Base-by-base conservation (phyloP, 2,888 invertebrate species). In the Crepidodera aurea region DNA sequence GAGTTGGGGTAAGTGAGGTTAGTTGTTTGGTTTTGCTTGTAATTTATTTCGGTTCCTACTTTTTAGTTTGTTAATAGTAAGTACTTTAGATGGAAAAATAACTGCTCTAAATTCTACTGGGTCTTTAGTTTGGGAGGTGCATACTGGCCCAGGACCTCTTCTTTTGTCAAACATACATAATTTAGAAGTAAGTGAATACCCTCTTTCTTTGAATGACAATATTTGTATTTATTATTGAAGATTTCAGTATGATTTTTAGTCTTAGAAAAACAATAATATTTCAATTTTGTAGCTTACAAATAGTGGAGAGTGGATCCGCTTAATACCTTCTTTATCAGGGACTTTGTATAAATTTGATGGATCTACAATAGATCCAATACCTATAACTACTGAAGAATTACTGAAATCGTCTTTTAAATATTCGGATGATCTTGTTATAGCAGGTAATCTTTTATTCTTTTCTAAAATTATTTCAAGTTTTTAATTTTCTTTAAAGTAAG, bases 271-370 rank as follows among this genome's bases (percentile, higher is more conserved):
- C 27, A 27, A 27, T 27, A 27, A 27, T 27, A 27, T 27, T 27
- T 27, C 4, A 27, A 27, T 22, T 6, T 22, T 22, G 22, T 75
- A 92, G 91, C 81, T 94, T 39, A 90, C 90, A 32, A 90, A 91
- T 58, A 90, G 92, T 77, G 95, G 94, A 1, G 90, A 93, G 78
- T 91, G 90, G 87, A 88, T 94, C 13, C 87, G 94, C 48, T 86
- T 98, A 77, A 95, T 98, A 74, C 98, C 98, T 1, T 96, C 98
- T 0, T 83, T 98, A 7, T 92, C 90, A 74, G 98, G 98, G 1
- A 89, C 90, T 1, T 84, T 98, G 50, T 98, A 96, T 82, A 93
- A 93, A 79, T 92, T 96, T 79, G 93, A 96, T 79, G 96, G 94
- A 0, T 90, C 92, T 63, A 90, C 88, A 64, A 87, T 98, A 48